Evolutionary conservation across 1,140 invertebrate species (phyloP).

Genomic region (Physella acuta): DNA sequence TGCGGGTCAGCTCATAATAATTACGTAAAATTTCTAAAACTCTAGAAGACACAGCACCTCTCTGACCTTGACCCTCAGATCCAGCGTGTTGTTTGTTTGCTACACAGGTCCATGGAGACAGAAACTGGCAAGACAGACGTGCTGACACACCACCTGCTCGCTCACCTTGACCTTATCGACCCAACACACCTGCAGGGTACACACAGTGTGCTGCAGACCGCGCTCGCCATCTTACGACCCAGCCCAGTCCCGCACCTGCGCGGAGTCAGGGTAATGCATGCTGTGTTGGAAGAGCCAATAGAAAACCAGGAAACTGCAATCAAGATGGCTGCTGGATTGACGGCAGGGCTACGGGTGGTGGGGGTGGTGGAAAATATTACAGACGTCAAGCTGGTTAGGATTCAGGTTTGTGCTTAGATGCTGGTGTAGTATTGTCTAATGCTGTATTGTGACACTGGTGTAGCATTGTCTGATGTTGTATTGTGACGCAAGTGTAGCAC

Average conservation of each 20-base stretch:
- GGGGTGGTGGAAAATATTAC: conserved; percentile 81
- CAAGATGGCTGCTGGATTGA: conserved; percentile 91
- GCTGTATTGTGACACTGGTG: no score
- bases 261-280: conserved; percentile 66
- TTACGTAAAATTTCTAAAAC: no score
- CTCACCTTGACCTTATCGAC: conserved; percentile 74
- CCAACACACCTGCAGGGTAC: conserved; percentile 84
- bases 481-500: no score
- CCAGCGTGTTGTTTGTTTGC: background rate
- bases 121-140: conserved; percentile 64
- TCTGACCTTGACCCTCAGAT: no score
- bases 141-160: conserved; percentile 78
- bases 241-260: conserved; percentile 35
- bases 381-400: conserved; percentile 72
- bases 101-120: conserved; percentile 24
- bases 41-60: no score
- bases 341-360: conserved; percentile 81
- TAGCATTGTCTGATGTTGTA: no score
- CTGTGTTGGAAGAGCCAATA: conserved; percentile 81
- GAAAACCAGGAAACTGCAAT: conserved; percentile 79
- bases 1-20: no score
- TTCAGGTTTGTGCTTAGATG: conserved; percentile 67
- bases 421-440: no score
- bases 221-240: conserved; percentile 64
- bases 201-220: conserved; percentile 76